These are phyloP conservation scores for Aldabrachelys gigantea DNA, from an alignment of 2,113 vertebrate species.

Conservation along the genomic window DNA sequence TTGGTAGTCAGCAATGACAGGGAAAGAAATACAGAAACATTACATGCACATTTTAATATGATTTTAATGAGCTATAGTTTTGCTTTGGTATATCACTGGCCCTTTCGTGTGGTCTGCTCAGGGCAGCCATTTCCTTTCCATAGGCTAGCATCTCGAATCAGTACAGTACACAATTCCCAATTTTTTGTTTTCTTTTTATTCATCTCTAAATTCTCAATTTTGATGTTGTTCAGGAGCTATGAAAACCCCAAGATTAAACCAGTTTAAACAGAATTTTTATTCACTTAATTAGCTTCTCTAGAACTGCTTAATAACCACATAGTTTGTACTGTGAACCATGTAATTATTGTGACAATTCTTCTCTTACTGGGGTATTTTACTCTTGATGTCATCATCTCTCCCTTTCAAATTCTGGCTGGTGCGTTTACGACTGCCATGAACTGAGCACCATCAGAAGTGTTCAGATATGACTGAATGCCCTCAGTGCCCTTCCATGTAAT, in stretches of 20 bases:
- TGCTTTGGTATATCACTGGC: neutral
- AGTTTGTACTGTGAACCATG: conserved; percentile 74
- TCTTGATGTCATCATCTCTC: conserved; percentile 76
- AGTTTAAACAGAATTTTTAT: conserved; percentile 76
- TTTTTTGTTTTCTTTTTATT: conserved; percentile 62
- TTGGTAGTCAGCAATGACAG: neutral
- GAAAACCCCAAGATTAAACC: conserved; percentile 69
- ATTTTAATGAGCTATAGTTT: neutral
- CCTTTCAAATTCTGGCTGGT: conserved; percentile 58
- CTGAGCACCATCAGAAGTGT: conserved; percentile 35
- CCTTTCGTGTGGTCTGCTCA: neutral
- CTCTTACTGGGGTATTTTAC: conserved; percentile 71
- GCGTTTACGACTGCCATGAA: conserved; percentile 63
- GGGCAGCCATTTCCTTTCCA: conserved; percentile 29
- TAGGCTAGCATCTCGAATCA: conserved; percentile 32
- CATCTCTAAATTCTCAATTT: conserved; percentile 56
- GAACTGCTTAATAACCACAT: conserved; percentile 75
- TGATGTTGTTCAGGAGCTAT: conserved; percentile 67
- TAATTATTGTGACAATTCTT: conserved; percentile 82
- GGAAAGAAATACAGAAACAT: neutral
- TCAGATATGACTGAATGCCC: conserved; percentile 15
- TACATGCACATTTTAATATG: neutral
- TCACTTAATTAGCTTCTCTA: conserved; percentile 79
- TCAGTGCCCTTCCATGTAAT: conserved; percentile 35
- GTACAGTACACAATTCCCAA: conserved; percentile 53